Evolutionary conservation across 2,888 invertebrate species (phyloP).

Genomic region (Bembecia ichneumoniformis): DNA sequence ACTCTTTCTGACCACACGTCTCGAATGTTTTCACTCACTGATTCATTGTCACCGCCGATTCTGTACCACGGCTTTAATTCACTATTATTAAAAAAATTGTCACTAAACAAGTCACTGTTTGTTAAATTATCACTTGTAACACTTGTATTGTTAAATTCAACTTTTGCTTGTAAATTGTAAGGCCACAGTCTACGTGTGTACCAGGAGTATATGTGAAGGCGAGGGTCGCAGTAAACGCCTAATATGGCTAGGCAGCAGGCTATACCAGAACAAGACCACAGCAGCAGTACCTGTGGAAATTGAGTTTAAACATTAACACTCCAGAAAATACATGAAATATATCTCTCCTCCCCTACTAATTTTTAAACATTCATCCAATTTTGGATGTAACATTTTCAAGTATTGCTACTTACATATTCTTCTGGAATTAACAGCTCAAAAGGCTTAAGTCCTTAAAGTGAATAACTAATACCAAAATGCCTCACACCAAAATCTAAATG

Average conservation of each 20-base stretch:
- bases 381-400: too few relatives aligned
- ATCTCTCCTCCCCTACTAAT: too few relatives aligned
- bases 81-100: conserved; percentile 13
- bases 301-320: too few relatives aligned
- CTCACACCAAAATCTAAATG: too few relatives aligned
- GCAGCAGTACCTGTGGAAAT: conserved; percentile 44
- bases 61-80: conserved; percentile 21
- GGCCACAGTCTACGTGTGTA: conserved; percentile 45
- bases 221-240: conserved; percentile 59
- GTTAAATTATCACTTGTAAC: conserved; percentile 9
- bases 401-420: too few relatives aligned
- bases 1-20: conserved; percentile 22
- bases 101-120: conserved; percentile 11
- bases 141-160: conserved; percentile 11
- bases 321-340: too few relatives aligned
- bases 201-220: conserved; percentile 44
- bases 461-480: too few relatives aligned
- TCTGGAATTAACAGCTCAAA: too few relatives aligned
- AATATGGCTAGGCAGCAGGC: conserved; percentile 53
- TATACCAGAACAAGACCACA: conserved; percentile 60
- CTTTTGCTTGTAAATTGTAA: conserved; percentile 21
- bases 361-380: too few relatives aligned
- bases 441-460: too few relatives aligned
- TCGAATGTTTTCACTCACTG: conserved; percentile 15
- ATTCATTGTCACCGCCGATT: conserved; percentile 21